Conservation (phyloP, 2,888 invertebrate species). For the Drosophila kambysellisi region DNA sequence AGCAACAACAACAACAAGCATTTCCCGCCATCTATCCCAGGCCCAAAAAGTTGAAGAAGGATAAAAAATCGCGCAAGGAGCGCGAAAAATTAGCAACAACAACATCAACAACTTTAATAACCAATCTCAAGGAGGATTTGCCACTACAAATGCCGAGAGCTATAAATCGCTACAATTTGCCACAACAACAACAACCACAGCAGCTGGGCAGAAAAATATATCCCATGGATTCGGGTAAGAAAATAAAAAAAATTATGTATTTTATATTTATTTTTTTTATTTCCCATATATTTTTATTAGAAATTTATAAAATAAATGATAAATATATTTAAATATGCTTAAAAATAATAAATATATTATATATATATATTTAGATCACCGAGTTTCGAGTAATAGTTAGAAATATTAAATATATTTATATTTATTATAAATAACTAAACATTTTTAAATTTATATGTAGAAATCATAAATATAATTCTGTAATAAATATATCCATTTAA, state of each 20-base stretch:
- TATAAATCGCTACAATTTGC: slow-evolving; percentile 27
- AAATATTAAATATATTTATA: neutral
- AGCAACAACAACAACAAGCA: neutral
- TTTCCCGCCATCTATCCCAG: slow-evolving; percentile 20
- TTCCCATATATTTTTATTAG: neutral
- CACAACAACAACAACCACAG: slow-evolving; percentile 1
- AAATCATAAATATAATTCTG: neutral
- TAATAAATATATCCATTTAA: neutral
- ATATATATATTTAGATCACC: neutral
- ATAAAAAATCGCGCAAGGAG: slow-evolving; percentile 68
- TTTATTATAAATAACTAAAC: neutral
- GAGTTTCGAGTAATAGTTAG: too few relatives aligned
- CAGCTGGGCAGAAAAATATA: neutral
- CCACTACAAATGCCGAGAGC: slow-evolving; percentile 23
- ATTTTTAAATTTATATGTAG: neutral
- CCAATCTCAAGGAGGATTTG: slow-evolving; percentile 24
- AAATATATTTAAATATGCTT: neutral
- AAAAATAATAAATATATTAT: too few relatives aligned
- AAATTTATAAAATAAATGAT: too few relatives aligned
- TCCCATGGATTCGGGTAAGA: slow-evolving; percentile 61
- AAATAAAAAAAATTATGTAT: neutral
- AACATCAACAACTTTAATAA: slow-evolving; percentile 2
- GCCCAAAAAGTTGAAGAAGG: slow-evolving; percentile 72
- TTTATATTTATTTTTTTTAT: neutral
- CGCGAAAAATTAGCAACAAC: slow-evolving; percentile 28